Conservation (phyloP, 2,797 vertebrate genomes). For the Halcyon badia region DNA sequence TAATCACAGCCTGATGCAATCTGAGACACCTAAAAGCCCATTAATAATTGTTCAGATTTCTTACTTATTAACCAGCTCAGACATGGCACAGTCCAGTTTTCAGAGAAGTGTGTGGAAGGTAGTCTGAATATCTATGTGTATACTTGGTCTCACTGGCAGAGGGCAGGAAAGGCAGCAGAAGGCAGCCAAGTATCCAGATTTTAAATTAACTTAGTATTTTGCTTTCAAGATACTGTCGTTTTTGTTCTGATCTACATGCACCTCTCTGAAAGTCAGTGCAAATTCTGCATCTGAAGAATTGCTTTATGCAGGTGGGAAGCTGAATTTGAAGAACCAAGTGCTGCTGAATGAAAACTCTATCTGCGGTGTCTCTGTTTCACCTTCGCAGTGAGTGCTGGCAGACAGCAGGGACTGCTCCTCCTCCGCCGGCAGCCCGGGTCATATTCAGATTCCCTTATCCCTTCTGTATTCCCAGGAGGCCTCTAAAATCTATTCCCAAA, state of each 20-base stretch:
- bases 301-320: background rate
- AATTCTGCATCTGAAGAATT: background rate
- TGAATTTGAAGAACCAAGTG: background rate
- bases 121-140: background rate
- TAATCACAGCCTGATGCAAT: background rate
- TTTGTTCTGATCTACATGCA: background rate
- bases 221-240: background rate
- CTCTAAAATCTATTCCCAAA: background rate
- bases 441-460: fast-evolving
- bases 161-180: background rate
- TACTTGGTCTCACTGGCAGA: background rate
- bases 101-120: background rate
- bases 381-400: background rate
- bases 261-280: background rate
- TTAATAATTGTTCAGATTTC: background rate
- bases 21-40: background rate
- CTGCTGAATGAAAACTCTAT: background rate
- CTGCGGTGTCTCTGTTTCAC: fast-evolving
- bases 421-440: fast-evolving
- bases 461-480: background rate
- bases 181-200: background rate
- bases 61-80: background rate
- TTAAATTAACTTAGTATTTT: background rate
- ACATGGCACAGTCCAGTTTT: background rate
- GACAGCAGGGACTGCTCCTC: background rate